Evolutionary conservation across 1,140 invertebrate genomes (phyloP), one percentile per base, ranked within the genome.

Genomic region (Ceratina japonica): DNA sequence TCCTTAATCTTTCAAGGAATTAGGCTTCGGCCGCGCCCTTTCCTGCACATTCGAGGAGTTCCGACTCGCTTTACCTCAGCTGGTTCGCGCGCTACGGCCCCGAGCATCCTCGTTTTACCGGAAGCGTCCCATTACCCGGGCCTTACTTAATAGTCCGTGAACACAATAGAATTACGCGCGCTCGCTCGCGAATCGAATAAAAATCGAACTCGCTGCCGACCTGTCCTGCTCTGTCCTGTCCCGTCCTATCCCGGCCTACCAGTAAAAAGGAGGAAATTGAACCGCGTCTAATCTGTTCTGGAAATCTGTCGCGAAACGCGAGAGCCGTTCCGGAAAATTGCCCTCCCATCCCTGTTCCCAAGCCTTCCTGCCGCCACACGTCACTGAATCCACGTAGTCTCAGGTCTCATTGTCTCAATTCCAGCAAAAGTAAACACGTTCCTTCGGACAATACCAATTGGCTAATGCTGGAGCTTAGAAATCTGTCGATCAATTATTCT

Each of bases 61-160:
- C 87, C 81, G 82, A 65, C 65, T 72, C 49, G 54, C 4, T 58
- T 27, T 44, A 56, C 75, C 63, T 63, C 82, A 80, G 37, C 37
- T 44, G 37, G 37, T 8, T 44, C 37, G 37, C 69, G 81, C 27
- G 27, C 27, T 31, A 31, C 27, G 66, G 81, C 70, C 80, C 76
- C 71, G 80, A 64, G 79, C 75, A 83, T 77, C 75, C 74, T 81
- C 82, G 80, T 84, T 90, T 87, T 88, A 91, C 90, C 90, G 91
- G 91, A 92, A 92, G 91, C 83, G 56, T 31, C 68, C 87, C 86
- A 92, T 92, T 92, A 91, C 88, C 90, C 37, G 37, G 37, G 37
- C 85, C 88, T 80, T 89, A 91, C 89, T 92, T 92, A 92, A 92
- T 92, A 92, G 91, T 90, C 92, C 92, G 90, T 92, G 91, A 92